Percentiles rank a stretch among this genome's conserved stretches.
phyloP scores from a whole-genome alignment of 2,888 invertebrate genomes.

The Epirrhoe tristata region DNA sequence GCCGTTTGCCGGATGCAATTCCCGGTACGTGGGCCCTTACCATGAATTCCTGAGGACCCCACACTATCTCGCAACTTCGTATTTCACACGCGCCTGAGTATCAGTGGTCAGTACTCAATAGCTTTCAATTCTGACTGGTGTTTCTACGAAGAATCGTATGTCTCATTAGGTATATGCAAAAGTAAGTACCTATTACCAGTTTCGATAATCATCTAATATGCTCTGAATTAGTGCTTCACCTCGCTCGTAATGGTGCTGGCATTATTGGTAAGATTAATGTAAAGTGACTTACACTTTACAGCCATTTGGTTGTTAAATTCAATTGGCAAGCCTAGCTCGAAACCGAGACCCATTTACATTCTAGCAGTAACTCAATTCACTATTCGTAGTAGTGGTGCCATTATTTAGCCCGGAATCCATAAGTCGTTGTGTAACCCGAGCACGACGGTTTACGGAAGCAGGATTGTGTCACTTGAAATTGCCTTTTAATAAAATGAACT shows the following conservation, averaged over 20 bases:
- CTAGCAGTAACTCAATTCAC: constrained; percentile 35
- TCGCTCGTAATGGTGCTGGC: constrained; percentile 10
- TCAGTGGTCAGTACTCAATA: constrained; percentile 13
- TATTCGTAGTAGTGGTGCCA: constrained; percentile 37
- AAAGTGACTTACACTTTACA: constrained; percentile 18
- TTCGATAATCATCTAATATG: background rate
- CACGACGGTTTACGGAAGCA: constrained; percentile 41
- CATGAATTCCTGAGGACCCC: constrained; percentile 34
- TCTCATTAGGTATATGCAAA: background rate
- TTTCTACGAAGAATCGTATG: background rate
- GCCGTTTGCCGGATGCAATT: constrained; percentile 59
- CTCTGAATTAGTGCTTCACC: constrained; percentile 4
- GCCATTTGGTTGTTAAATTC: constrained; percentile 36
- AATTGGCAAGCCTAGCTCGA: constrained; percentile 29
- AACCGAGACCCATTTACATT: constrained; percentile 36
- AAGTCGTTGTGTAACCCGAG: constrained; percentile 29
- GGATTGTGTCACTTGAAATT: constrained; percentile 13
- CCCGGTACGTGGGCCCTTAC: constrained; percentile 45
- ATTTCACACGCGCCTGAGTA: constrained; percentile 32
- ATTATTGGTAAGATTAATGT: constrained; percentile 9
- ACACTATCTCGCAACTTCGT: constrained; percentile 35
- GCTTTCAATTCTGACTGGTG: background rate
- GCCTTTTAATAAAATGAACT: constrained; percentile 9
- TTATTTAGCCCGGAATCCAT: constrained; percentile 35
- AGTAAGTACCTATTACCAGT: background rate